A percentile compares a stretch with the other conserved stretches of the same genome.
These are phyloP conservation scores for Palaemon carinicauda DNA, from an alignment of 1,140 invertebrate genomes.

Conservation along the genomic window DNA sequence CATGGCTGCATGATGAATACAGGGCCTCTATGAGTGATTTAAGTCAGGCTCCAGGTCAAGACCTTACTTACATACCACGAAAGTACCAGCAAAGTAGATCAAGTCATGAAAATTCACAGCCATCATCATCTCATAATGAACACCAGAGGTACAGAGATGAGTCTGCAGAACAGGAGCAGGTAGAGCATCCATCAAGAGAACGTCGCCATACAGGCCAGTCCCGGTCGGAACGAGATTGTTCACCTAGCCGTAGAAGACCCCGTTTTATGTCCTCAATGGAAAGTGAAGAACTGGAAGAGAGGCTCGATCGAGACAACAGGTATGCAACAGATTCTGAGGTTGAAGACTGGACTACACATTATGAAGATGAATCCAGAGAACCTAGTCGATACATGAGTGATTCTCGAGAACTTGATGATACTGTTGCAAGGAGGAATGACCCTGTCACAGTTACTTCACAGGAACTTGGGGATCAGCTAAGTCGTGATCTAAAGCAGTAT, in stretches of 20 bases:
- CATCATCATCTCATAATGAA: neutral
- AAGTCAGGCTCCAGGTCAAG: neutral
- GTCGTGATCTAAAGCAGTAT: conserved; percentile 53
- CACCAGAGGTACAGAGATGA: conserved; percentile 9
- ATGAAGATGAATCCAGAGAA: conserved; percentile 39
- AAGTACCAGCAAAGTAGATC: conserved; percentile 6
- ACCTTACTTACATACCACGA: conserved; percentile 14
- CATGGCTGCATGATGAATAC: conserved; percentile 48
- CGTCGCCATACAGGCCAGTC: conserved; percentile 22
- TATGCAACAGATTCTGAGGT: conserved; percentile 52
- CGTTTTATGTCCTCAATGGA: conserved; percentile 33
- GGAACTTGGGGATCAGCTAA: conserved; percentile 56
- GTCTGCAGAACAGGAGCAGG: neutral
- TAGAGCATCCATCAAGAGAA: neutral
- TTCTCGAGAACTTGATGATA: conserved; percentile 51
- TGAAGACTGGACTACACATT: conserved; percentile 47
- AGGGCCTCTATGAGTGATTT: neutral
- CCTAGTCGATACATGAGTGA: conserved; percentile 45
- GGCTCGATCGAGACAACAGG: neutral
- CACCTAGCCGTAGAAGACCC: neutral
- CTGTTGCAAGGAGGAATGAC: neutral
- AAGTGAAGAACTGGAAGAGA: conserved; percentile 33
- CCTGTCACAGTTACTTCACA: conserved; percentile 36
- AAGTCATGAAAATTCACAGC: neutral
- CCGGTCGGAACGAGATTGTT: neutral